phyloP scores from a whole-genome alignment of 2,888 invertebrate genomes.

The Didymodactylos carnosus region DNA sequence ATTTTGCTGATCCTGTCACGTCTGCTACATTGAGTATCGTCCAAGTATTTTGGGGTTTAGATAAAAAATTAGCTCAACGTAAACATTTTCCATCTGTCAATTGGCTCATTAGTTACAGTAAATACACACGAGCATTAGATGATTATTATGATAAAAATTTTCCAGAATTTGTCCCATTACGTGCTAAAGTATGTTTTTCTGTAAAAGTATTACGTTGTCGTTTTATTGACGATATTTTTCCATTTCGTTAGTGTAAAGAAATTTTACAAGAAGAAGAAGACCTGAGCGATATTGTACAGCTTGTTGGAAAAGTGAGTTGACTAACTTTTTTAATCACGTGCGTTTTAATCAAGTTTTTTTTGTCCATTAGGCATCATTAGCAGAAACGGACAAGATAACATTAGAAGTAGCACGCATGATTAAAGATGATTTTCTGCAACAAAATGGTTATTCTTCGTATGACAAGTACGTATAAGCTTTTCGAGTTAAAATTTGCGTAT shows the following conservation, averaged over 20 bases:
- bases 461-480: conserved; percentile 26
- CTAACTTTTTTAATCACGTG: not conserved
- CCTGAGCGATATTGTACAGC: conserved; percentile 94
- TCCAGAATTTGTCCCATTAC: conserved; percentile 79
- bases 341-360: not conserved
- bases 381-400: conserved; percentile 96
- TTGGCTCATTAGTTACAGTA: conserved; percentile 92
- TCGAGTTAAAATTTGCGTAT: too few species aligned
- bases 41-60: conserved; percentile 96
- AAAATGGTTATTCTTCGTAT: conserved; percentile 56
- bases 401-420: conserved; percentile 90
- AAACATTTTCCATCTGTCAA: conserved; percentile 99
- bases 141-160: conserved; percentile 98
- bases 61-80: conserved; percentile 92
- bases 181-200: conserved; percentile 56
- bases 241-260: conserved; percentile 55
- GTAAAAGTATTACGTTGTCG: conserved; percentile 17
- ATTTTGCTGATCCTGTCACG: conserved; percentile 98
- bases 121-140: conserved; percentile 50
- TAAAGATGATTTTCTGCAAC: conserved; percentile 97
- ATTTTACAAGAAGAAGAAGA: conserved; percentile 97
- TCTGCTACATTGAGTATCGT: conserved; percentile 97
- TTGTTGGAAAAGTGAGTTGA: conserved; percentile 66
- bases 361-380: conserved; percentile 54
- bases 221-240: too few species aligned